A percentile compares a stretch with the other conserved stretches of the same genome.
Evolutionary conservation across 1,140 invertebrate species (phyloP).

Genomic region (Zaprionus inermis): DNA sequence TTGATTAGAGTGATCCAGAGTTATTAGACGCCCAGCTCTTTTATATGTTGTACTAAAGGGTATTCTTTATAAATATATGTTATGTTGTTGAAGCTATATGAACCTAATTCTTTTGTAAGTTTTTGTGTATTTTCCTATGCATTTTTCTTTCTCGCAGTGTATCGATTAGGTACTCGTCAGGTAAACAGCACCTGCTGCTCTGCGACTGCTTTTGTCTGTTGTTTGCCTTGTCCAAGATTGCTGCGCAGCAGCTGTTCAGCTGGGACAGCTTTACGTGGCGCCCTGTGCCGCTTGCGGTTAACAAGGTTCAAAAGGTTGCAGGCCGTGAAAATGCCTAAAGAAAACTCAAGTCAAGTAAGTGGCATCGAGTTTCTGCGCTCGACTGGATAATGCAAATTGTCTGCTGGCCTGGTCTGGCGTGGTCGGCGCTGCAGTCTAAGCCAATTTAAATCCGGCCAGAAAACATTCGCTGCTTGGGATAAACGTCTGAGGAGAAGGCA

Average conservation of each 20-base stretch:
- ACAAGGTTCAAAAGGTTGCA: slow-evolving; percentile 35
- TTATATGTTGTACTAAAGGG: too few relatives aligned
- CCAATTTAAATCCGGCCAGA: slow-evolving; percentile 63
- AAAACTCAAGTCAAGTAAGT: slow-evolving; percentile 44
- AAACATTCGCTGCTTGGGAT: slow-evolving; percentile 66
- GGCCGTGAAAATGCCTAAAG: slow-evolving; percentile 60
- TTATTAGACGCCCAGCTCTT: too few relatives aligned
- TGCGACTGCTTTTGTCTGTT: slow-evolving; percentile 33
- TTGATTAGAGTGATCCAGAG: too few relatives aligned
- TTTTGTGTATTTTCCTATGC: background rate
- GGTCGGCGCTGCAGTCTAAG: slow-evolving; percentile 34
- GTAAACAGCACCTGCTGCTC: slow-evolving; percentile 15
- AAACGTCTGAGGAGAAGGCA: slow-evolving; percentile 59
- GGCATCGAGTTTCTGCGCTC: slow-evolving; percentile 22
- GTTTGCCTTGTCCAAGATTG: slow-evolving; percentile 47
- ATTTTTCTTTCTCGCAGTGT: background rate
- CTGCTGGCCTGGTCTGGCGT: background rate
- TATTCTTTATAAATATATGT: too few relatives aligned
- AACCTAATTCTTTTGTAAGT: too few relatives aligned
- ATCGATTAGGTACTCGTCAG: slow-evolving; percentile 32
- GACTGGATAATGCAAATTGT: slow-evolving; percentile 50
- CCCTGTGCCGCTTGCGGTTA: slow-evolving; percentile 30
- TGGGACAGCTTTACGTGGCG: background rate
- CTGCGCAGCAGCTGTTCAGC: slow-evolving; percentile 63
- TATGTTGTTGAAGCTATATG: too few relatives aligned